These are phyloP conservation scores for Piliocolobus tephrosceles DNA, from an alignment of 2,113 vertebrate species.

Conservation along the genomic window DNA sequence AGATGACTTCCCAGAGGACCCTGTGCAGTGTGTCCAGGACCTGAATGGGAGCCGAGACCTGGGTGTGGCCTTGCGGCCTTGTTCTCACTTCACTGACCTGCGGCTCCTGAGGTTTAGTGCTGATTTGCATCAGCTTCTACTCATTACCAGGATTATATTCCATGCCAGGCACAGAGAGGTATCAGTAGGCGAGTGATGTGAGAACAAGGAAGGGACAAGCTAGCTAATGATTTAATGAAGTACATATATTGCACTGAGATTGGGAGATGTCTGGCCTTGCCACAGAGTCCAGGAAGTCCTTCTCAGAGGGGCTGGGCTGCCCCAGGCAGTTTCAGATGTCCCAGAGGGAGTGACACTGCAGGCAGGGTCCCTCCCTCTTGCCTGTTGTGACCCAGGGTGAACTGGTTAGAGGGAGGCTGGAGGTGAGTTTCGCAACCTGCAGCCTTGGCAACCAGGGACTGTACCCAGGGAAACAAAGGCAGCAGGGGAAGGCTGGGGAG, in stretches of 20 bases:
- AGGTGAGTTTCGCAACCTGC: background rate
- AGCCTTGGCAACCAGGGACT: conserved; percentile 27
- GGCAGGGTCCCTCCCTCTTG: background rate
- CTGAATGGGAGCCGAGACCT: background rate
- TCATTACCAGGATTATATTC: background rate
- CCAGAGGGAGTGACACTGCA: background rate
- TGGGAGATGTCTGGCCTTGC: background rate
- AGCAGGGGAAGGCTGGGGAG: background rate
- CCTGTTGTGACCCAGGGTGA: background rate
- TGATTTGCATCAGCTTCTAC: rapidly evolving
- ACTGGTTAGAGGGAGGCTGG: background rate
- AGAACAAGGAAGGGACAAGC: too few relatives aligned
- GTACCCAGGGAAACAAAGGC: background rate
- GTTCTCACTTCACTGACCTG: background rate
- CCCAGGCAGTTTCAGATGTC: background rate
- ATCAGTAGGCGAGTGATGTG: background rate
- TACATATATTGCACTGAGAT: rapidly evolving
- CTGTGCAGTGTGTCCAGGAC: background rate
- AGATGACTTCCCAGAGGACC: background rate
- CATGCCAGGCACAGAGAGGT: background rate
- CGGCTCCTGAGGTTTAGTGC: background rate
- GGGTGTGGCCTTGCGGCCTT: background rate
- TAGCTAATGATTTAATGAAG: background rate
- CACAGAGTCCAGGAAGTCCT: background rate
- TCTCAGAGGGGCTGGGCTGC: background rate